A percentile compares a stretch with the other conserved stretches of the same genome.
phyloP scores from a whole-genome alignment of 2,797 vertebrate genomes.

The Odontamblyopus lacepedii region DNA sequence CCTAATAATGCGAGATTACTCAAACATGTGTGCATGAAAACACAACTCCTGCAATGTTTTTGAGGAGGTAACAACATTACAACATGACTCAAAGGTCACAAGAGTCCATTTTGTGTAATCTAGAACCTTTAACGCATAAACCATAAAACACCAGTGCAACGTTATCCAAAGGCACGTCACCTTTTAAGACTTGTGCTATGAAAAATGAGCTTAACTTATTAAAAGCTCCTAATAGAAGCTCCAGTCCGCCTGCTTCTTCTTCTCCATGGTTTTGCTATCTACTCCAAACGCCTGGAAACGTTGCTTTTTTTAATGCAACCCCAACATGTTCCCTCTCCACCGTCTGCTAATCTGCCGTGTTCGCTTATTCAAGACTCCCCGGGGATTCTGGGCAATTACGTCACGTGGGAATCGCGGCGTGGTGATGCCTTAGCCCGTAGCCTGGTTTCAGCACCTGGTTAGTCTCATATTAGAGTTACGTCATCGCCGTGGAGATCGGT shows the following conservation, averaged over 20 bases:
- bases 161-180: not conserved
- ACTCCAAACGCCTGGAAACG: conserved; percentile 37
- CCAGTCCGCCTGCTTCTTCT: conserved; percentile 8
- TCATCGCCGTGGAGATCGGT: conserved; percentile 42
- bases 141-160: too few species aligned
- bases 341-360: conserved; percentile 63
- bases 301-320: conserved; percentile 59
- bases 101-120: too few species aligned
- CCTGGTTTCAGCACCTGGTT: conserved; percentile 31
- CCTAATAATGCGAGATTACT: too few species aligned
- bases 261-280: conserved; percentile 15
- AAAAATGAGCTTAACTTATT: conserved; percentile 26
- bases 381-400: conserved; percentile 61
- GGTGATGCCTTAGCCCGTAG: conserved; percentile 13
- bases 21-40: too few species aligned
- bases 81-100: too few species aligned
- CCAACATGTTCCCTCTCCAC: conserved; percentile 59
- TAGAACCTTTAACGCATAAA: too few species aligned
- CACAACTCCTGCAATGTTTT: too few species aligned
- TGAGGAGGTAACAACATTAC: too few species aligned
- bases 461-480: conserved; percentile 27
- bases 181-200: conserved; percentile 10
- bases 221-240: conserved; percentile 23
- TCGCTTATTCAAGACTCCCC: conserved; percentile 62
- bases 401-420: conserved; percentile 29